phyloP scores from a whole-genome alignment of 2,797 vertebrate genomes.

The Setipinna tenuifilis region DNA sequence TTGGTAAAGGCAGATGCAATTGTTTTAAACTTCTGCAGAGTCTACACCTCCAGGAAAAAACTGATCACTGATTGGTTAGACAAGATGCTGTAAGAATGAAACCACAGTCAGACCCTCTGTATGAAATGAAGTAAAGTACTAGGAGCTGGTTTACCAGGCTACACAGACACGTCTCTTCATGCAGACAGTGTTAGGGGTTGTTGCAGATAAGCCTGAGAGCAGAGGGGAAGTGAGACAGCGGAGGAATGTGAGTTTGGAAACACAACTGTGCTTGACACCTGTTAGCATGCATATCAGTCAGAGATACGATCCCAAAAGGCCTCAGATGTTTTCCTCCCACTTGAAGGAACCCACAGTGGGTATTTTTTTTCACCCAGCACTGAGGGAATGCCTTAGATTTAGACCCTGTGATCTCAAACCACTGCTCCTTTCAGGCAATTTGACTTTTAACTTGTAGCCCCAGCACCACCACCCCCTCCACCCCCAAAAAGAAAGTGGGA shows the following conservation, averaged over 20 bases:
- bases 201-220: background rate
- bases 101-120: too few species aligned
- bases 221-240: background rate
- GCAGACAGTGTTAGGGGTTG: background rate
- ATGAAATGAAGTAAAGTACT: too few species aligned
- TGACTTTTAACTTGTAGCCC: background rate
- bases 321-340: slow-evolving; percentile 11
- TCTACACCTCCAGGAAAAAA: too few species aligned
- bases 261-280: background rate
- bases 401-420: slow-evolving; percentile 11
- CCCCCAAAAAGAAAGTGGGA: slow-evolving; percentile 1
- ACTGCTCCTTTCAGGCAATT: background rate
- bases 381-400: background rate
- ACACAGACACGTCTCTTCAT: background rate
- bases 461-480: background rate
- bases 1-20: too few species aligned
- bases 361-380: background rate
- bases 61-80: too few species aligned
- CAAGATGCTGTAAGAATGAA: too few species aligned
- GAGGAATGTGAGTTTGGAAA: slow-evolving; percentile 22
- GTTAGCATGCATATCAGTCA: background rate
- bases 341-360: background rate
- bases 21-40: too few species aligned
- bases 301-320: background rate
- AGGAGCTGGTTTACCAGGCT: too few species aligned